Conservation (phyloP, 2,113 vertebrate species). For the Orycteropus afer region DNA sequence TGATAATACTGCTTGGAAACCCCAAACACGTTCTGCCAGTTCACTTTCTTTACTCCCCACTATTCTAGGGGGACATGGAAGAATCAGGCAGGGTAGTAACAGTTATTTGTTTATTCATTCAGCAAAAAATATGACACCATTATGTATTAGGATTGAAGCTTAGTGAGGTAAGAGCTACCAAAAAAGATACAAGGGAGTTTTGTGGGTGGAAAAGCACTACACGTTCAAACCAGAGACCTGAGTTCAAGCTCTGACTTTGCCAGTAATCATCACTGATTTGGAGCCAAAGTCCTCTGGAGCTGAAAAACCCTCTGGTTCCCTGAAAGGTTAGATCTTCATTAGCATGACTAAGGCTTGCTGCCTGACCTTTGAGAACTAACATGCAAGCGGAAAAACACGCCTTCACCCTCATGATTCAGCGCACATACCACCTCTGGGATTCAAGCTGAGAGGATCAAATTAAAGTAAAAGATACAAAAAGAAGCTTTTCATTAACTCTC, state of each 20-base stretch:
- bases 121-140: neutral
- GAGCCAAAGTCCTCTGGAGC: conserved; percentile 19
- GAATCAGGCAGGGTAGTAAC: neutral
- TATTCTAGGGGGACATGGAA: neutral
- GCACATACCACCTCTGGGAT: conserved; percentile 18
- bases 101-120: neutral
- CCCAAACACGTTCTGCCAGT: neutral
- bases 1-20: neutral
- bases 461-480: conserved; percentile 63
- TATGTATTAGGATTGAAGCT: neutral
- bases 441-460: conserved; percentile 53
- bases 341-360: conserved; percentile 51
- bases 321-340: conserved; percentile 55
- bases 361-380: conserved; percentile 71
- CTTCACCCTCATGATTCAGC: conserved; percentile 57
- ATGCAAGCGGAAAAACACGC: conserved; percentile 44
- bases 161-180: neutral
- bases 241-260: conserved; percentile 33
- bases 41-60: neutral
- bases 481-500: conserved; percentile 67
- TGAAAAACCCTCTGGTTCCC: conserved; percentile 21
- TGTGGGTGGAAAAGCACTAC: neutral
- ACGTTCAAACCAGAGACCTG: neutral
- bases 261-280: conserved; percentile 49
- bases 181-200: neutral